phyloP scores from a whole-genome alignment of 2,113 vertebrate genomes.

The Sardina pilchardus region DNA sequence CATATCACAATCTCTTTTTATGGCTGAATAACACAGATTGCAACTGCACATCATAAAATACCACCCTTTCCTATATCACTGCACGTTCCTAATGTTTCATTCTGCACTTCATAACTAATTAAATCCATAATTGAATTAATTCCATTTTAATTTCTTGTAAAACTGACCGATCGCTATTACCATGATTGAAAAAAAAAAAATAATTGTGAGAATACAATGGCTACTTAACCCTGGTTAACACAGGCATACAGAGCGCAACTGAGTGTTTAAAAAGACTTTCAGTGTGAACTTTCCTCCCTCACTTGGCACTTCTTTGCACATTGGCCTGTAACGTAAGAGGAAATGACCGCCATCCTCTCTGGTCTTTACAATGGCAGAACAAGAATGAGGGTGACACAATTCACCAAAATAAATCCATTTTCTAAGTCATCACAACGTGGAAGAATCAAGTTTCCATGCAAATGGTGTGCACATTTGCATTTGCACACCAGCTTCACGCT shows the following conservation, averaged over 20 bases:
- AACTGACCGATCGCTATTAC: not conserved
- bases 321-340: not conserved
- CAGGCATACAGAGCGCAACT: not conserved
- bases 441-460: not conserved
- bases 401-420: not conserved
- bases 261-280: not conserved
- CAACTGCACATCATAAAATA: not conserved
- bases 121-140: not conserved
- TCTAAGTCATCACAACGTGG: not conserved
- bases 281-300: not conserved
- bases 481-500: conserved; percentile 53
- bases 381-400: not conserved
- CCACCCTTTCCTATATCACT: not conserved
- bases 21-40: not conserved
- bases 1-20: not conserved
- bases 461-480: conserved; percentile 51
- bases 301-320: not conserved
- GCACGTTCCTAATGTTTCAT: not conserved
- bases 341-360: not conserved
- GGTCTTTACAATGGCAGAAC: not conserved
- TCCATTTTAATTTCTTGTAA: not conserved
- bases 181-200: not conserved
- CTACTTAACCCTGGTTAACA: not conserved
- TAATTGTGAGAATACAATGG: not conserved
- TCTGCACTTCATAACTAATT: not conserved